phyloP scores from a whole-genome alignment of 2,888 invertebrate species.

The Xiphydria camelus region DNA sequence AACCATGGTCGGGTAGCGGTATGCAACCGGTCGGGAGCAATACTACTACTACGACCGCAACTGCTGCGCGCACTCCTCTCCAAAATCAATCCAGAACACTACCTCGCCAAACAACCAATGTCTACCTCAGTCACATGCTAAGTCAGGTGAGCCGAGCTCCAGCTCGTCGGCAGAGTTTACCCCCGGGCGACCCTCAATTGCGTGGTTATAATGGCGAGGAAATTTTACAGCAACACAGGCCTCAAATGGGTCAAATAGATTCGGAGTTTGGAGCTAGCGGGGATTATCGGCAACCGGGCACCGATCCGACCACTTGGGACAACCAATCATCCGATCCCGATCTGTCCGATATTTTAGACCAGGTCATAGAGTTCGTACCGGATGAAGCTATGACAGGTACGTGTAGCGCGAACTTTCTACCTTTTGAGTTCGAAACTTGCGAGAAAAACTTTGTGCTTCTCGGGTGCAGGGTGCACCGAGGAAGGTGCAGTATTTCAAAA shows the following conservation, averaged over 20 bases:
- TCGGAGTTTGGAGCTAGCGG: slow-evolving; percentile 55
- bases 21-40: slow-evolving; percentile 48
- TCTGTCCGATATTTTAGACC: slow-evolving; percentile 82
- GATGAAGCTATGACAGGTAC: slow-evolving; percentile 62
- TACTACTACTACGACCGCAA: slow-evolving; percentile 47
- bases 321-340: slow-evolving; percentile 67
- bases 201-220: too few species aligned
- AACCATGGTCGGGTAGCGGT: slow-evolving; percentile 45
- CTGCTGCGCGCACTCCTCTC: slow-evolving; percentile 50
- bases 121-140: slow-evolving; percentile 56
- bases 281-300: slow-evolving; percentile 47
- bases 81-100: slow-evolving; percentile 55
- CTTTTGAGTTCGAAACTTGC: neutral
- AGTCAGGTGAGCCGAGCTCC: slow-evolving; percentile 51
- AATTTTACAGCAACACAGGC: slow-evolving; percentile 53
- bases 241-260: slow-evolving; percentile 55
- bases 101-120: slow-evolving; percentile 56
- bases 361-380: slow-evolving; percentile 80
- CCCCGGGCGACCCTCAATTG: too few species aligned
- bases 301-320: slow-evolving; percentile 54
- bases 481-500: too few species aligned
- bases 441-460: too few species aligned
- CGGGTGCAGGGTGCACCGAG: too few species aligned
- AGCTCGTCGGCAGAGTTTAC: too few species aligned
- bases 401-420: slow-evolving; percentile 7